Percentiles rank a stretch among this genome's conserved stretches.
Evolutionary conservation across 1,140 invertebrate genomes (phyloP).

Genomic region (Propsilocerus akamusi): DNA sequence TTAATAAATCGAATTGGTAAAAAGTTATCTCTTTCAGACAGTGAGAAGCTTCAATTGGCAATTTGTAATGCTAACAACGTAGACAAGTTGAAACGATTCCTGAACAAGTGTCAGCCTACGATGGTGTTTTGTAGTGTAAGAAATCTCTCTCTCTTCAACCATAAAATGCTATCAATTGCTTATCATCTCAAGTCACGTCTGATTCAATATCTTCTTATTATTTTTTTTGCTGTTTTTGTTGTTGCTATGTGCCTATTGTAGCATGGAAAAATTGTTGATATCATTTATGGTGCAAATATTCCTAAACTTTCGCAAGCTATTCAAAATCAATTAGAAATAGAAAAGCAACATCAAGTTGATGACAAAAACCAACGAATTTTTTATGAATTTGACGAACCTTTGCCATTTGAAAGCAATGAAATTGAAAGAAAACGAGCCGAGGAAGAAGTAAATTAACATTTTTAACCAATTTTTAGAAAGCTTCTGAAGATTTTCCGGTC

Average conservation of each 20-base stretch:
- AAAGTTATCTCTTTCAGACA: conserved; percentile 37
- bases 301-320: conserved; percentile 57
- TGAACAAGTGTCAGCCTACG: conserved; percentile 73
- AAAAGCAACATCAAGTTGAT: conserved; percentile 20
- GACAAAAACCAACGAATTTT: conserved; percentile 19
- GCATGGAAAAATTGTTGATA: conserved; percentile 61
- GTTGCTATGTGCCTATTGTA: conserved; percentile 15
- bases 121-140: conserved; percentile 79
- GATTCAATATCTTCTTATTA: background rate
- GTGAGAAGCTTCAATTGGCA: conserved; percentile 63
- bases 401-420: conserved; percentile 29
- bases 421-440: conserved; percentile 14
- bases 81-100: conserved; percentile 52
- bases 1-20: background rate
- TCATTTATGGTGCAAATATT: conserved; percentile 72
- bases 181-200: background rate
- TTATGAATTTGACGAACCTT: conserved; percentile 30
- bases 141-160: conserved; percentile 6
- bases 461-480: too few species aligned
- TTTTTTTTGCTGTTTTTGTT: background rate
- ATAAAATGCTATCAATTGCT: background rate
- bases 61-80: conserved; percentile 60
- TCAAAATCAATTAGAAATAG: conserved; percentile 47
- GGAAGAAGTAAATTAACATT: conserved; percentile 11
- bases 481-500: too few species aligned